phyloP scores from a whole-genome alignment of 2,888 invertebrate species.

The Drosophila sordidula region DNA sequence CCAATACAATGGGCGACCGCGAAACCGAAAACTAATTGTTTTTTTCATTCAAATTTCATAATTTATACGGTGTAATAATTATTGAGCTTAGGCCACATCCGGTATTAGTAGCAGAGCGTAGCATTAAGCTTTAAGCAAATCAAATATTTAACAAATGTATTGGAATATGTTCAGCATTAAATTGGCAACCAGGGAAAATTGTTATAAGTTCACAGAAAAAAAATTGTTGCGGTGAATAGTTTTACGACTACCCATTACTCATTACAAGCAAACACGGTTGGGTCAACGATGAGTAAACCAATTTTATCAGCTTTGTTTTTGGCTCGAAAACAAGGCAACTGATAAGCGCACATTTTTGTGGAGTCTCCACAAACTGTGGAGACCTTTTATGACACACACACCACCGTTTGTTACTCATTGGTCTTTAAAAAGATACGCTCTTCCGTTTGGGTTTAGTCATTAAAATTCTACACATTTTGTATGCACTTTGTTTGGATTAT shows the following conservation, averaged over 20 bases:
- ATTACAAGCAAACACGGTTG: constrained; percentile 34
- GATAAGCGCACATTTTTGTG: constrained; percentile 65
- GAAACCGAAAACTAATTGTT: constrained; percentile 75
- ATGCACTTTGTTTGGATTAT: constrained; percentile 12
- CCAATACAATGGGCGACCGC: constrained; percentile 49
- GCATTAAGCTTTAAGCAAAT: constrained; percentile 53
- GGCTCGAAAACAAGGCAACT: constrained; percentile 34
- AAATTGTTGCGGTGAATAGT: background rate
- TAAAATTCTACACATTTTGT: constrained; percentile 18
- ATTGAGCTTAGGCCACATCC: constrained; percentile 72
- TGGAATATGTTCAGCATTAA: constrained; percentile 28
- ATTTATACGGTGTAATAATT: constrained; percentile 72
- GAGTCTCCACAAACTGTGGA: constrained; percentile 31
- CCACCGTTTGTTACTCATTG: constrained; percentile 25
- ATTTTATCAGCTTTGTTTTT: constrained; percentile 54
- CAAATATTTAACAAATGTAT: constrained; percentile 60
- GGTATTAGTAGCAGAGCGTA: constrained; percentile 53
- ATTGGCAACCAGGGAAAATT: background rate
- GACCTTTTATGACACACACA: constrained; percentile 36
- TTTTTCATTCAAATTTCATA: constrained; percentile 60
- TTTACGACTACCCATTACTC: constrained; percentile 34
- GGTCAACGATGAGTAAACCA: constrained; percentile 69
- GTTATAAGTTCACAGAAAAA: background rate
- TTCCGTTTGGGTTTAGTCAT: constrained; percentile 22
- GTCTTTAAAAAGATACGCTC: constrained; percentile 6